A percentile compares a stretch with the other conserved stretches of the same genome.
Conservation (phyloP, 2,797 vertebrate species). For the Mormyrops boulengeri region DNA sequence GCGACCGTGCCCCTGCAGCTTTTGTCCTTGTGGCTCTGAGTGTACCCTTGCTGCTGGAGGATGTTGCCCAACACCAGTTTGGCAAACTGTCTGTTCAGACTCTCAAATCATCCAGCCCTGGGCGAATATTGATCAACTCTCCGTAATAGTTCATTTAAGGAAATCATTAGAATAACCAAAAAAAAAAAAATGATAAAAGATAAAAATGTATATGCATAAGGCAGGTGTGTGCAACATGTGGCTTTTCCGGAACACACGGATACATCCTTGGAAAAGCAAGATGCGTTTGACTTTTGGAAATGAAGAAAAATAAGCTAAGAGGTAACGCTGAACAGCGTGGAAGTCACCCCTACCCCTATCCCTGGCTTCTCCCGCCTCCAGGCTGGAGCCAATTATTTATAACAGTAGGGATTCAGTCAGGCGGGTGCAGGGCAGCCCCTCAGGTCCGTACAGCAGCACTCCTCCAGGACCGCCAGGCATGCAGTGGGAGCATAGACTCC, state of each 20-base stretch:
- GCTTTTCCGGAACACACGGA: neutral
- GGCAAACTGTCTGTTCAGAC: neutral
- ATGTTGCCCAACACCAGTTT: neutral
- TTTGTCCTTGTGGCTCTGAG: no score
- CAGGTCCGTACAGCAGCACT: neutral
- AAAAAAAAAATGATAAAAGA: neutral
- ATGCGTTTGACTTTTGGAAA: neutral
- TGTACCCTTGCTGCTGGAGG: neutral
- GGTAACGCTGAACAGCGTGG: neutral
- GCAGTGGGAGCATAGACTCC: neutral
- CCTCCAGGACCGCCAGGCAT: neutral
- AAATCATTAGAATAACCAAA: neutral
- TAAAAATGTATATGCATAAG: neutral
- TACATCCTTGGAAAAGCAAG: neutral
- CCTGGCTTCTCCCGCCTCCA: neutral
- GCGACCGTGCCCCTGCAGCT: no score
- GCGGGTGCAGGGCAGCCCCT: neutral
- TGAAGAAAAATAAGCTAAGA: neutral
- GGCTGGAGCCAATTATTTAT: conserved; percentile 23
- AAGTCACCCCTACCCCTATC: neutral
- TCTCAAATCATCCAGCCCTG: neutral
- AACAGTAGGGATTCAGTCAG: neutral
- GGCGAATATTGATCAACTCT: neutral
- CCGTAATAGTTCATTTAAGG: neutral
- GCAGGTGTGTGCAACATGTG: neutral